A percentile compares a stretch with the other conserved stretches of the same genome.
Evolutionary conservation across 2,797 vertebrate genomes (phyloP).

Genomic region (Micrastur ruficollis): DNA sequence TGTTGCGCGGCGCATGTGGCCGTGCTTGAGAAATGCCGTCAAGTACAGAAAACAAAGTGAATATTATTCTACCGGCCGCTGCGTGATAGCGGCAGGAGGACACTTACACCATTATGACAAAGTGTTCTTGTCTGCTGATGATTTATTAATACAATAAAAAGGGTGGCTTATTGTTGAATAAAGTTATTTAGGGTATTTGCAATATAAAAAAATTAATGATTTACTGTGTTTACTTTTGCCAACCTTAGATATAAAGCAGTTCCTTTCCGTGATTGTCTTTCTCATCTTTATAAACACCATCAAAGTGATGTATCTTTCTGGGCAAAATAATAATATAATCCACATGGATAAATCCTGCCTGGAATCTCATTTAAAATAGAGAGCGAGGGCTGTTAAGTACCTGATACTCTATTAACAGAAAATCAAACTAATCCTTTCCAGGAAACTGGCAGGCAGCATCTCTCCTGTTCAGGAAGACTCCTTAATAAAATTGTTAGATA

Average conservation of each 20-base stretch:
- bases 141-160: constrained; percentile 48
- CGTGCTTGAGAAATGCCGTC: background rate
- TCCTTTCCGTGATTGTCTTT: constrained; percentile 12
- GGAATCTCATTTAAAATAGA: constrained; percentile 46
- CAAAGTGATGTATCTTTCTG: constrained; percentile 31
- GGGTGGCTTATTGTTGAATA: background rate
- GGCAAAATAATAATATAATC: constrained; percentile 3
- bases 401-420: constrained; percentile 16
- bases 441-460: background rate
- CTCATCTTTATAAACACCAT: constrained; percentile 35
- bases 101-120: background rate
- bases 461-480: background rate
- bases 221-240: constrained; percentile 50
- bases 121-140: constrained; percentile 19
- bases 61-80: background rate
- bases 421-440: constrained; percentile 44
- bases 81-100: background rate
- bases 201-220: background rate
- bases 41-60: constrained; percentile 8
- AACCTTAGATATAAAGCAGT: constrained; percentile 18
- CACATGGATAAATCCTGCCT: background rate
- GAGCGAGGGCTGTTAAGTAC: background rate
- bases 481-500: background rate
- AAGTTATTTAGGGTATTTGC: constrained; percentile 33
- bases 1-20: background rate